These are phyloP conservation scores for Acanthosepion lycidas DNA, from an alignment of 2,888 invertebrate genomes.

Conservation along the genomic window DNA sequence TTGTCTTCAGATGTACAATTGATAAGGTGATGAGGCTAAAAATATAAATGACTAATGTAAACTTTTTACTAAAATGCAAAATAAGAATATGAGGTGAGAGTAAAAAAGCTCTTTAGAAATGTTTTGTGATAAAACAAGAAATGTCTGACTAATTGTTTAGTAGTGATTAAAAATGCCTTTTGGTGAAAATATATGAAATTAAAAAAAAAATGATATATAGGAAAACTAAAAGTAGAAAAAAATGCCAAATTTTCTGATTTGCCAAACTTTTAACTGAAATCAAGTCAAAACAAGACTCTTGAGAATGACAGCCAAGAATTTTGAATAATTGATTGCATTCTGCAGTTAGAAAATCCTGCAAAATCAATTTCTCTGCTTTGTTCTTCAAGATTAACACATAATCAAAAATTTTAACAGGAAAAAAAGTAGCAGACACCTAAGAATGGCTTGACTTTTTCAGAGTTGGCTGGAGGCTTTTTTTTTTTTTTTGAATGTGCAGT, in stretches of 20 bases:
- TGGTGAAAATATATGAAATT: too few species aligned
- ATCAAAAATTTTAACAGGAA: neutral
- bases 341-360: neutral
- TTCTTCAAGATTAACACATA: slow-evolving; percentile 7
- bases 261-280: neutral
- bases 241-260: neutral
- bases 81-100: too few species aligned
- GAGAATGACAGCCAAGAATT: neutral
- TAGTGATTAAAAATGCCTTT: too few species aligned
- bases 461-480: neutral
- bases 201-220: too few species aligned
- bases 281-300: neutral
- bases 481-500: neutral
- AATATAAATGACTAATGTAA: too few species aligned
- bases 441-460: neutral
- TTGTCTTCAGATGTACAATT: too few species aligned
- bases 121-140: too few species aligned
- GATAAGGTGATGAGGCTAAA: too few species aligned
- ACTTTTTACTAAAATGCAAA: too few species aligned
- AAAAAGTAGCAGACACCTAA: neutral
- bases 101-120: too few species aligned
- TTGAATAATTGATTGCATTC: neutral
- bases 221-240: neutral
- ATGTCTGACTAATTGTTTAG: too few species aligned
- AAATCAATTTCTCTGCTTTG: neutral